Evolutionary conservation across 2,888 invertebrate genomes (phyloP), one percentile per base, ranked within the genome.

Genomic region (Lissocephala sabroskyi): DNA sequence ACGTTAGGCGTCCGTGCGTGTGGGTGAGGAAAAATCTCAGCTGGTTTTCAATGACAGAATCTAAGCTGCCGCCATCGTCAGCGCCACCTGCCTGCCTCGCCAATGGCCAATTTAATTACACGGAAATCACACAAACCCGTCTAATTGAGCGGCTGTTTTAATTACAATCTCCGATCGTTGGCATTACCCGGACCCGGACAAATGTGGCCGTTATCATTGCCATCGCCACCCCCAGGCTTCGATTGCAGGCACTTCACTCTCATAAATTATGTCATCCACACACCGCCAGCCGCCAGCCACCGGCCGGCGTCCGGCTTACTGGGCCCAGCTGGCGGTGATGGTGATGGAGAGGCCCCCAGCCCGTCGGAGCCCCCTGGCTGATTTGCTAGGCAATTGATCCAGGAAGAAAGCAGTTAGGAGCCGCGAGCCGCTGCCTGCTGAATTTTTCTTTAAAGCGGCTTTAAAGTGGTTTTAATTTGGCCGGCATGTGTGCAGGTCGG

Each of bases 121-220:
- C 65, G 77, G 74, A 79, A 76, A 79, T 79, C 75, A 77, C 74
- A 68, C 75, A 68, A 71, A 74, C 79, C 68, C 66, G 59, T 77
- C 71, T 79, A 71, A 71, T 71, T 71, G 79, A 79, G 65, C 74
- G 64, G 64, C 51, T 65, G 61, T 76, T 76, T 76, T 70, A 76
- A 70, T 76, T 70, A 73, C 73, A 65, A 52, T 57, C 54, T 57
- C n/a, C n/a, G n/a, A n/a, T n/a, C n/a, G n/a, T n/a, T n/a, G n/a
- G n/a, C n/a, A n/a, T n/a, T n/a, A n/a, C n/a, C n/a, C n/a, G n/a
- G n/a, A n/a, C n/a, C n/a, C n/a, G n/a, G 35, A 16, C 35, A 7
- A 35, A 16, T 16, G 35, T 35, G 35, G 10, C 16, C 14, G 35
- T 10, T 40, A 28, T 6, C 16, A 40, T 14, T 40, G 26, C 26